phyloP scores from a whole-genome alignment of 2,113 vertebrate species.

The Bujurquina vittata region DNA sequence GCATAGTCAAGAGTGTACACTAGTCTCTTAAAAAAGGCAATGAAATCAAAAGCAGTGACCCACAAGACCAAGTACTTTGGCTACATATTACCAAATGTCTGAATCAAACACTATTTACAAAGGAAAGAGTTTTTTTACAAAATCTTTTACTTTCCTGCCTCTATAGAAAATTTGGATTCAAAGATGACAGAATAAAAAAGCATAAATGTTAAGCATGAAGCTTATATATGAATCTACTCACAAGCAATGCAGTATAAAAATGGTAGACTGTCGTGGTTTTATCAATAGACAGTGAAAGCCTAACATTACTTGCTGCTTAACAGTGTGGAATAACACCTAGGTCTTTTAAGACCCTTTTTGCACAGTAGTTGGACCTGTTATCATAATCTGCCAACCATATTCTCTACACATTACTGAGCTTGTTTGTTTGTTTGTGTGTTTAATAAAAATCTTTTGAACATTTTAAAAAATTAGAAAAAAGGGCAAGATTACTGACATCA shows the following conservation, averaged over 20 bases:
- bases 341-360: background rate
- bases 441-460: background rate
- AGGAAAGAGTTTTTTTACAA: background rate
- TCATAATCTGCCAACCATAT: background rate
- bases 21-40: slow-evolving; percentile 55
- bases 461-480: background rate
- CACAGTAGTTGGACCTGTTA: background rate
- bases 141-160: slow-evolving; percentile 25
- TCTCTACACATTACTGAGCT: background rate
- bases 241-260: background rate
- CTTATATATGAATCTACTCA: background rate
- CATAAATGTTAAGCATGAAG: background rate
- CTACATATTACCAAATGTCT: slow-evolving; percentile 48
- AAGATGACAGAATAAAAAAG: background rate
- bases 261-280: background rate
- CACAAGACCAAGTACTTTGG: slow-evolving; percentile 46
- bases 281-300: background rate
- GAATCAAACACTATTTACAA: slow-evolving; percentile 42
- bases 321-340: background rate
- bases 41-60: slow-evolving; percentile 64
- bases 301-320: background rate
- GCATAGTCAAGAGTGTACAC: slow-evolving; percentile 37
- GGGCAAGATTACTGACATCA: background rate
- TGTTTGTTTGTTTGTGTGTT: background rate
- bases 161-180: background rate